Percentiles rank a stretch among this genome's conserved stretches.
Evolutionary conservation across 2,797 vertebrate species (phyloP).

Genomic region (Capromys pilorides): DNA sequence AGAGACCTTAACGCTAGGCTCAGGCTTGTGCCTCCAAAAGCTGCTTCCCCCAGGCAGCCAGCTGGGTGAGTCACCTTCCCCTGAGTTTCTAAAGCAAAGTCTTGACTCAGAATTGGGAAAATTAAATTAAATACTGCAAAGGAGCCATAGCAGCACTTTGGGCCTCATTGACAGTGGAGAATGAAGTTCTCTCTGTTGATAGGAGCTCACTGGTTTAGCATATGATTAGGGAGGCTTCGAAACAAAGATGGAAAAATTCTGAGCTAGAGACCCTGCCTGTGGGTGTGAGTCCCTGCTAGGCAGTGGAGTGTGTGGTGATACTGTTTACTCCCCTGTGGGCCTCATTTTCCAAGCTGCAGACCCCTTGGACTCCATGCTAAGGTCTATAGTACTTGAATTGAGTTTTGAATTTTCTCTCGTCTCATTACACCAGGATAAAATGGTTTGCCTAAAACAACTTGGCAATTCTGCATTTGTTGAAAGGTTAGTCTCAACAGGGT

Average conservation of each 20-base stretch:
- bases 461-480: background rate
- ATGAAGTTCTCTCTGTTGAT: constrained; percentile 54
- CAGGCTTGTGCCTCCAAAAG: constrained; percentile 54
- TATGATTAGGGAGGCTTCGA: constrained; percentile 7
- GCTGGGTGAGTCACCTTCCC: background rate
- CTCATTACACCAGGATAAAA: background rate
- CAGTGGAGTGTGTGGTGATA: background rate
- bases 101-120: constrained; percentile 62
- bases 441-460: background rate
- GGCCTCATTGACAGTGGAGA: constrained; percentile 49
- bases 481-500: background rate
- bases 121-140: constrained; percentile 67
- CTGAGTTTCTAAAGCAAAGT: constrained; percentile 49
- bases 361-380: background rate
- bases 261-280: background rate
- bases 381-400: background rate
- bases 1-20: constrained; percentile 52
- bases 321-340: background rate
- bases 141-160: background rate
- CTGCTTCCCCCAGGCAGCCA: constrained; percentile 66
- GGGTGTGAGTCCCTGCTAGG: background rate
- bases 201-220: background rate
- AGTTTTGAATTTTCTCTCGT: background rate
- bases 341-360: background rate
- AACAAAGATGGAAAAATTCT: background rate